Evolutionary conservation across 2,797 vertebrate species (phyloP).

Genomic region (Pogoniulus pusillus): DNA sequence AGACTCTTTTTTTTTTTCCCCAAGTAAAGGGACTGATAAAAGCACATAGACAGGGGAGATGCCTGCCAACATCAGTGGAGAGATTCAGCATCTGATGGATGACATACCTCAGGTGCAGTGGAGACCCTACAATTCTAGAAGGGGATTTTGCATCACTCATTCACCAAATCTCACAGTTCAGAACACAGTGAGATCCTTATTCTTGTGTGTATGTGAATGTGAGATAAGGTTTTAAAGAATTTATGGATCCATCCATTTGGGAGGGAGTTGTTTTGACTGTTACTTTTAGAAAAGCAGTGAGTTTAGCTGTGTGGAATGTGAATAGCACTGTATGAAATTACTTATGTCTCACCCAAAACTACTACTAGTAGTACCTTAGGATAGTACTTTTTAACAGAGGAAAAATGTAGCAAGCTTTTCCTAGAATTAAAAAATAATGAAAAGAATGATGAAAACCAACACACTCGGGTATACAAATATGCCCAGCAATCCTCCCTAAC

Average conservation of each 20-base stretch:
- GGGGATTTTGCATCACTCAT: not conserved
- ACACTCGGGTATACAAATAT: not conserved
- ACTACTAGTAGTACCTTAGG: not conserved
- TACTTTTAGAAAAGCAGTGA: not conserved
- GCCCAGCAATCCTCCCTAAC: not conserved
- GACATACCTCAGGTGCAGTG: not conserved
- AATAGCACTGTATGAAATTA: not conserved
- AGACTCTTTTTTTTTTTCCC: not conserved
- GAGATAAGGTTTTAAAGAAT: not conserved
- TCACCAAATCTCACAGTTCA: not conserved
- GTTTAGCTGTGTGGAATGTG: not conserved
- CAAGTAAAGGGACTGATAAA: not conserved
- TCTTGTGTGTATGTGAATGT: not conserved
- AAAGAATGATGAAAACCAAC: not conserved
- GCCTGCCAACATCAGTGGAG: not conserved
- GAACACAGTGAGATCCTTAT: not conserved
- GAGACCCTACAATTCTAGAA: not conserved
- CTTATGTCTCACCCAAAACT: not conserved
- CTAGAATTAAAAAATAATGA: not conserved
- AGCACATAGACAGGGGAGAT: not conserved
- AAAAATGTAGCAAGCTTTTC: not conserved
- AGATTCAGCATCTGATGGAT: not conserved
- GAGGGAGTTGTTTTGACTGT: not conserved
- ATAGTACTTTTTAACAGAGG: not conserved
- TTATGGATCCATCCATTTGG: not conserved